These are phyloP conservation scores for Telmatherina bonti DNA, from an alignment of 2,797 vertebrate genomes.

Conservation along the genomic window DNA sequence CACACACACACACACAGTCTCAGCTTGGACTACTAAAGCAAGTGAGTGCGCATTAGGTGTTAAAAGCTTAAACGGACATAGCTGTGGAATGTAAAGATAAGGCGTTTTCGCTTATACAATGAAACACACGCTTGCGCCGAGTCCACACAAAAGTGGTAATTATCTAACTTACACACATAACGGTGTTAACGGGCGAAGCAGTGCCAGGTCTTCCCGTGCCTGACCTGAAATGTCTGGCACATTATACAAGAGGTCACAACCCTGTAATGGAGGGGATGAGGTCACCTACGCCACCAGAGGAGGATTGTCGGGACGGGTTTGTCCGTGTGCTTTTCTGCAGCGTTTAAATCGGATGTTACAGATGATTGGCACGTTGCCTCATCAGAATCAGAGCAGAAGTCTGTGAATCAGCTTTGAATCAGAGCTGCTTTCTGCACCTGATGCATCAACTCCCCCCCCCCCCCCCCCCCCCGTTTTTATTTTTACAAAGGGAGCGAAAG, in stretches of 20 bases:
- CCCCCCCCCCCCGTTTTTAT: no score
- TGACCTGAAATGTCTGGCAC: conserved; percentile 36
- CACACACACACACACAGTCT: conserved; percentile 26
- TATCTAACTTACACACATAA: conserved; percentile 53
- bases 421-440: background rate
- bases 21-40: conserved; percentile 24
- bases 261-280: conserved; percentile 33
- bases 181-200: conserved; percentile 54
- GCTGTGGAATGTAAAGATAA: conserved; percentile 75
- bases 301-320: conserved; percentile 6
- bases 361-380: conserved; percentile 2
- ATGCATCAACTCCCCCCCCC: background rate
- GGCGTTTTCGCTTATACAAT: conserved; percentile 50
- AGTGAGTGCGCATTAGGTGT: conserved; percentile 57
- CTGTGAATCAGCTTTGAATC: conserved; percentile 44
- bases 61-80: conserved; percentile 75
- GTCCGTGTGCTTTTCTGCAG: background rate
- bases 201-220: conserved; percentile 24
- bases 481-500: background rate
- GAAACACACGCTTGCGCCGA: conserved; percentile 3
- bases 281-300: background rate
- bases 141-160: conserved; percentile 37
- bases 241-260: conserved; percentile 52
- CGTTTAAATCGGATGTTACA: conserved; percentile 9
- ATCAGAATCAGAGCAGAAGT: background rate